Evolutionary conservation across 2,888 invertebrate species (phyloP).

Genomic region (Biston betularia): DNA sequence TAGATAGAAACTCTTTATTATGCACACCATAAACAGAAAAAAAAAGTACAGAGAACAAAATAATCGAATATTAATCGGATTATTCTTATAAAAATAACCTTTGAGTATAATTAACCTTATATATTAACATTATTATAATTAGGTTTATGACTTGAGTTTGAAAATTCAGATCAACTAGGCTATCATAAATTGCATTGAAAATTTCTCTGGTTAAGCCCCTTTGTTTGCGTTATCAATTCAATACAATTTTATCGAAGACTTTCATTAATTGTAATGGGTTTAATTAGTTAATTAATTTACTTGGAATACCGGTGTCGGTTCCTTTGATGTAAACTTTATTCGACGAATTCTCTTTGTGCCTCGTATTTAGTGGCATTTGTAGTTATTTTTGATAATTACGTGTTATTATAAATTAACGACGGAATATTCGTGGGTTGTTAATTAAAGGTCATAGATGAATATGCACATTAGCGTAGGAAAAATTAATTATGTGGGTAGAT

Average conservation of each 20-base stretch:
- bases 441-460: constrained; percentile 35
- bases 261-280: constrained; percentile 63
- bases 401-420: constrained; percentile 37
- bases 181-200: constrained; percentile 32
- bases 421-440: constrained; percentile 33
- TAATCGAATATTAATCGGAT: too few species aligned
- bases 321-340: constrained; percentile 46
- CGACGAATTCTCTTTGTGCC: constrained; percentile 44
- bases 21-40: too few species aligned
- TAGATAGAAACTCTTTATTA: too few species aligned
- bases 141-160: neutral
- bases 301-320: constrained; percentile 39
- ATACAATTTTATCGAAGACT: constrained; percentile 63
- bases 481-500: constrained; percentile 18
- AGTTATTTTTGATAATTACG: constrained; percentile 41
- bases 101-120: too few species aligned
- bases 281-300: constrained; percentile 52
- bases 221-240: constrained; percentile 62
- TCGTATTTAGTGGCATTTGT: constrained; percentile 42
- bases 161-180: neutral
- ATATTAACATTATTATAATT: too few species aligned
- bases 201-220: constrained; percentile 49
- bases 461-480: constrained; percentile 28
- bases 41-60: too few species aligned
- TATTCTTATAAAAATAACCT: too few species aligned